phyloP scores from a whole-genome alignment of 2,113 vertebrate genomes.

The Podilymbus podiceps region DNA sequence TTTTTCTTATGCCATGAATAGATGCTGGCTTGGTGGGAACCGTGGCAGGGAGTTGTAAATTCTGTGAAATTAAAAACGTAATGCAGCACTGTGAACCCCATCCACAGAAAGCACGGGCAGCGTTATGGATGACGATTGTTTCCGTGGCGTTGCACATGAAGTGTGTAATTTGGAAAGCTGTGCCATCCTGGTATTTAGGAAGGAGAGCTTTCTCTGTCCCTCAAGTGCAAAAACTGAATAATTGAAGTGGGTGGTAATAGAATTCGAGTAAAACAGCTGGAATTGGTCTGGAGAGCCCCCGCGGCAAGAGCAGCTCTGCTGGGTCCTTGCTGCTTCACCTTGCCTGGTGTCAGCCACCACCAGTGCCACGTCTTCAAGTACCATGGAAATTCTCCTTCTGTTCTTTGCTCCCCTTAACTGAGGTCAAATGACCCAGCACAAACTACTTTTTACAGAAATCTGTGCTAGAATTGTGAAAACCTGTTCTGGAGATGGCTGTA shows the following conservation, averaged over 20 bases:
- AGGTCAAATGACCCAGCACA: accelerated
- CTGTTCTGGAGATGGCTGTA: background rate
- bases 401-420: background rate
- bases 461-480: background rate
- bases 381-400: accelerated
- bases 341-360: background rate
- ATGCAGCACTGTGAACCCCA: background rate
- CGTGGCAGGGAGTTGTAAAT: background rate
- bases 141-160: background rate
- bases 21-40: background rate
- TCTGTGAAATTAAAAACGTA: background rate
- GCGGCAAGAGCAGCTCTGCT: background rate
- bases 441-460: background rate
- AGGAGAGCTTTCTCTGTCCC: background rate
- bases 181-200: background rate
- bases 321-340: background rate
- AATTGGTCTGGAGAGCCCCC: background rate
- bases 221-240: background rate
- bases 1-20: background rate
- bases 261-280: background rate
- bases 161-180: background rate
- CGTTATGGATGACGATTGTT: background rate
- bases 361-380: accelerated
- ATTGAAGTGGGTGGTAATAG: background rate
- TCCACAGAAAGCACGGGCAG: background rate